These are phyloP conservation scores for Hippocampus mohnikei DNA, from an alignment of 2,113 vertebrate species.

Conservation along the genomic window DNA sequence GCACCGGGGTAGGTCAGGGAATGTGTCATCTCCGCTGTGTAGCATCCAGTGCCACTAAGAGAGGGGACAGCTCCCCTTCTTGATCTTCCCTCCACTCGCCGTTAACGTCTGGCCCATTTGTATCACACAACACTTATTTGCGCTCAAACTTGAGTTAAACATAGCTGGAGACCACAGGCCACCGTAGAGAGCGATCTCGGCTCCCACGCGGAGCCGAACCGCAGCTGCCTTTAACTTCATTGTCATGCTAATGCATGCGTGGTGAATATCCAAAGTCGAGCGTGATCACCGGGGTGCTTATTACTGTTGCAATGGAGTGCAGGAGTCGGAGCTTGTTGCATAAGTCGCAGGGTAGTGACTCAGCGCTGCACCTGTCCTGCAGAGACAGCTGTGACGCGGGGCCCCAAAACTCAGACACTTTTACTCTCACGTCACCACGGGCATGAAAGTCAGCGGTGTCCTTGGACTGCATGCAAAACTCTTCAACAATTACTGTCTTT, in stretches of 20 bases:
- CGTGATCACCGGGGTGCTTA: conserved; percentile 10
- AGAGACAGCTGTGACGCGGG: conserved; percentile 19
- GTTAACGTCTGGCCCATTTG: conserved; percentile 41
- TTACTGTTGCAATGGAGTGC: conserved; percentile 33
- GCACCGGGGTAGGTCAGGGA: conserved; percentile 8
- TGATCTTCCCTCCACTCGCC: background rate
- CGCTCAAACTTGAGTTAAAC: conserved; percentile 26
- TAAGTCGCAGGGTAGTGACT: conserved; percentile 74
- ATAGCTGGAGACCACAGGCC: conserved; percentile 16
- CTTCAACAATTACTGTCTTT: conserved; percentile 10
- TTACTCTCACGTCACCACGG: conserved; percentile 4
- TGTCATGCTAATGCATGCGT: conserved; percentile 18
- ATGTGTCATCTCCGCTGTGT: background rate
- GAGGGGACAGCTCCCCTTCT: conserved; percentile 53
- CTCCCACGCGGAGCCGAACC: conserved; percentile 4
- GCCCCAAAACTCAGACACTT: conserved; percentile 5
- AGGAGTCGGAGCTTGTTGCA: conserved; percentile 60
- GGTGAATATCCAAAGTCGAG: conserved; percentile 32
- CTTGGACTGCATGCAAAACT: background rate
- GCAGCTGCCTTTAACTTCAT: background rate
- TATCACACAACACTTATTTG: conserved; percentile 34
- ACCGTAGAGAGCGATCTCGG: conserved; percentile 29
- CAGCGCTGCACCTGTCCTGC: conserved; percentile 73
- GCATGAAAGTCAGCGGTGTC: background rate
- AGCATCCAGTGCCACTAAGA: conserved; percentile 56